Evolutionary conservation across 1,140 invertebrate species (phyloP), one percentile per base, ranked within the genome.

Genomic region (Pogonognathellus flavescens): DNA sequence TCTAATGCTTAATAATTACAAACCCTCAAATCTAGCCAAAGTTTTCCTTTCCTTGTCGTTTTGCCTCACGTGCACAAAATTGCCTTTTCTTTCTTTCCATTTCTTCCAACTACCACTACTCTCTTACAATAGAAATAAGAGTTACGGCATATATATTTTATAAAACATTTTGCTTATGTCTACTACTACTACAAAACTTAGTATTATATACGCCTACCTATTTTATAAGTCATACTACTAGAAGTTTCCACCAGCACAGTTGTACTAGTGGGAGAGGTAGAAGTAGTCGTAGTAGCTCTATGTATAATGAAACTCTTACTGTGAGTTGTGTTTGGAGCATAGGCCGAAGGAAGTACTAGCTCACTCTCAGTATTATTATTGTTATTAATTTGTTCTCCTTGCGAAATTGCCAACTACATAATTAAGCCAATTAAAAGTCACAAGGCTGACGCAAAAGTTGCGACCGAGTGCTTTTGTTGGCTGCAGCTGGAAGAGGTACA

Each of bases 341-440:
- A 59, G 14, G 14, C 6, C 55, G 14, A 16, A 5, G 18, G 10
- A 20, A 14, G 10, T 25, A 16, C 41, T 8, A 16, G 11, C 14
- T 76, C 70, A 76, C 70, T 76, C 70, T 49, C 70, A 41, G 70
- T 76, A 76, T 76, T 76, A 76, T 76, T 76, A 76, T 76, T 41
- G 31, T 41, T 76, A 76, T 76, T 76, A 76, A 76, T 76, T 76
- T 76, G 70, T 76, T 76, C 70, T 41, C 66, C 66, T 76, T 18
- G 70, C 70, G 41, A 76, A 76, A 76, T 76, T 76, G 70, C 70
- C 70, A 76, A 76, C 70, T 76, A 76, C 70, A 76, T 76, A 76
- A 76, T 76, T 76, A 76, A 76, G 70, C 70, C 70, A 76, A 76
- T 76, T 76, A 76, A 76, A 76, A 76, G 70, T 76, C 70, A 76